Conservation (phyloP, 2,797 vertebrate species). For the Furcifer pardalis region DNA sequence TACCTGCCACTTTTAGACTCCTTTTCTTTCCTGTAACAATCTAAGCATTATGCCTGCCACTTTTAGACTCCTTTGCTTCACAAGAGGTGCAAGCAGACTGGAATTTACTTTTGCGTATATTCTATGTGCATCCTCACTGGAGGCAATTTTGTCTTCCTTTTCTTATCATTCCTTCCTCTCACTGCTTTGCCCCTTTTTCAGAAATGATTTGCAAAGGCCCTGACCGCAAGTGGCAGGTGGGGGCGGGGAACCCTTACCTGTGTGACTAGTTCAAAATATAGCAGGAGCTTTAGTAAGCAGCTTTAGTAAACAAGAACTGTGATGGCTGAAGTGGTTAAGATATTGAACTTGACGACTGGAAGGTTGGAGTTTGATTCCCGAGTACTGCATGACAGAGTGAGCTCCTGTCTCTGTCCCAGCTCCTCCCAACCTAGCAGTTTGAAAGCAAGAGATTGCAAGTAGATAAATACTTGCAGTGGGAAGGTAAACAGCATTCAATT, state of each 20-base stretch:
- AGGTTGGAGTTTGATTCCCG: too few relatives aligned
- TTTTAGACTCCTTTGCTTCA: background rate
- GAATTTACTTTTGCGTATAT: background rate
- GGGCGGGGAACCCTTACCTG: rapidly evolving
- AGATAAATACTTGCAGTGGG: too few relatives aligned
- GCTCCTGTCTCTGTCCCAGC: too few relatives aligned
- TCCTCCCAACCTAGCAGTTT: too few relatives aligned
- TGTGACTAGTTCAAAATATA: rapidly evolving
- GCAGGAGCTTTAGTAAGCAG: background rate
- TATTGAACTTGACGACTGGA: too few relatives aligned
- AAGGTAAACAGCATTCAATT: too few relatives aligned
- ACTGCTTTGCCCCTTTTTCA: background rate
- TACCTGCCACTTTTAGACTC: background rate
- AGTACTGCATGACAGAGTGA: too few relatives aligned
- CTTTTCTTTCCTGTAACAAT: background rate
- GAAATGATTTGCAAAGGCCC: background rate
- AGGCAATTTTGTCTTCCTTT: background rate
- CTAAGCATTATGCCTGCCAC: background rate
- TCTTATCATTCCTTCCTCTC: background rate
- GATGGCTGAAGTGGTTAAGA: too few relatives aligned
- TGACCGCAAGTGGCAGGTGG: background rate
- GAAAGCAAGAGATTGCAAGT: too few relatives aligned
- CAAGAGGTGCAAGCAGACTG: background rate
- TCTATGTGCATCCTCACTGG: rapidly evolving
- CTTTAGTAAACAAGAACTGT: too few relatives aligned